Evolutionary conservation across 2,888 invertebrate species (phyloP), one percentile per base, ranked within the genome.

Genomic region (Dione juno): DNA sequence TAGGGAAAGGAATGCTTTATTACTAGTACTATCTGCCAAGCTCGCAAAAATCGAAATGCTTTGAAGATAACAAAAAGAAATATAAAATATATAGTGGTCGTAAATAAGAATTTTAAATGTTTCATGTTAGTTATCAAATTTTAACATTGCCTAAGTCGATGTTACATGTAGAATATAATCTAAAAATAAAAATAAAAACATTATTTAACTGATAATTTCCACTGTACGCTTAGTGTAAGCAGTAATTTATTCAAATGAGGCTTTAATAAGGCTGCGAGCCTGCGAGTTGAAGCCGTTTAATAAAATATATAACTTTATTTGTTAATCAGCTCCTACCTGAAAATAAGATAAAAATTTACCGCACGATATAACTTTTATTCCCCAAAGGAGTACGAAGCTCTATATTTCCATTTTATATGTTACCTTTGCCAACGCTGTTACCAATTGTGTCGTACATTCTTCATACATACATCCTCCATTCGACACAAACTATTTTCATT

Each of bases 401-500:
- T 63, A 57, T 54, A 66, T 69, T 69, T 68, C 53, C 48, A 69
- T 72, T 69, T 66, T 50, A 67, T 40, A 67, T 13, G 41, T 28
- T 52, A 50, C 59, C 67, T 65, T 65, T 65, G 72, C n/a, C 58
- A 58, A 59, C 14, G 61, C 64, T 63, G 48, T 52, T 67, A 67
- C 70, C 70, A 45, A 70, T 67, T 67, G 70, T 65, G 67, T 67
- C 70, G 54, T 48, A 61, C 50, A 67, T n/a, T n/a, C n/a, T n/a
- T n/a, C n/a, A n/a, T n/a, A n/a, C n/a, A n/a, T n/a, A n/a, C 61
- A 52, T 63, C 54, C 61, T 72, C 16, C 52, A 63, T 74, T 65
- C 67, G 70, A 70, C 70, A 72, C 50, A 84, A 90, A 89, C 90
- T 89, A 89, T 91, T 90, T 90, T 88, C 90, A 90, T 89, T 89